These are phyloP conservation scores for Oscarella lobularis DNA, from an alignment of 37 sponge, comb jelly and placozoan species.

Conservation along the genomic window DNA sequence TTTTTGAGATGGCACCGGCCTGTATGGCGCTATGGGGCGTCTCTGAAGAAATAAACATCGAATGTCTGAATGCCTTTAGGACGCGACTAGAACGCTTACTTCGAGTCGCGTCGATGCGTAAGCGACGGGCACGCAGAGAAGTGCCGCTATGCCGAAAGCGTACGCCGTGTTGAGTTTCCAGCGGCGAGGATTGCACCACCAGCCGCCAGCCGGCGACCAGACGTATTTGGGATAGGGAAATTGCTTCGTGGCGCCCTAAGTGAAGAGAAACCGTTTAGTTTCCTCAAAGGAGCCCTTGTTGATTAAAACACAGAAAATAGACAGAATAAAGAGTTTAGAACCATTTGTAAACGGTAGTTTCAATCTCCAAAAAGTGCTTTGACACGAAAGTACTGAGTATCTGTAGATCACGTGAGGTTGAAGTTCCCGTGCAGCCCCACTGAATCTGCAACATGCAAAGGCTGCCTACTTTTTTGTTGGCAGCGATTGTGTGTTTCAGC, in stretches of 20 bases:
- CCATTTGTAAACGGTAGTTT: too few species aligned
- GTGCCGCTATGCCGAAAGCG: constrained; percentile 15
- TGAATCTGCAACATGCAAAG: too few species aligned
- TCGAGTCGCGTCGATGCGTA: constrained; percentile 56
- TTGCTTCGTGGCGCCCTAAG: constrained; percentile 51
- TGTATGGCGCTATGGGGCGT: constrained; percentile 63
- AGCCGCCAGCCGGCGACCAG: constrained; percentile 90
- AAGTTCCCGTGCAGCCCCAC: too few species aligned
- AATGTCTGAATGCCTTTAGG: neutral
- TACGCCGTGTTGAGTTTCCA: constrained; percentile 68
- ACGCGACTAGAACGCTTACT: constrained; percentile 17
- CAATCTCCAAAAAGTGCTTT: too few species aligned
- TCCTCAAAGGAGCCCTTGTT: too few species aligned
- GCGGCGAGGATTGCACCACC: constrained; percentile 81
- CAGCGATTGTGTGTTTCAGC: neutral
- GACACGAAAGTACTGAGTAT: too few species aligned
- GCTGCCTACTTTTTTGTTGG: neutral
- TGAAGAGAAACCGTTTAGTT: neutral
- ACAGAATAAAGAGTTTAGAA: too few species aligned
- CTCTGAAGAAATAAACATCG: constrained; percentile 31
- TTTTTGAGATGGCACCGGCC: constrained; percentile 62
- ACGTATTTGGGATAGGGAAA: constrained; percentile 85
- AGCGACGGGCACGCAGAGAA: constrained; percentile 23
- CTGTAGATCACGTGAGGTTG: too few species aligned
- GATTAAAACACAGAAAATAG: too few species aligned